phyloP scores from a whole-genome alignment of 2,113 vertebrate genomes.

The Dasyornis broadbenti region DNA sequence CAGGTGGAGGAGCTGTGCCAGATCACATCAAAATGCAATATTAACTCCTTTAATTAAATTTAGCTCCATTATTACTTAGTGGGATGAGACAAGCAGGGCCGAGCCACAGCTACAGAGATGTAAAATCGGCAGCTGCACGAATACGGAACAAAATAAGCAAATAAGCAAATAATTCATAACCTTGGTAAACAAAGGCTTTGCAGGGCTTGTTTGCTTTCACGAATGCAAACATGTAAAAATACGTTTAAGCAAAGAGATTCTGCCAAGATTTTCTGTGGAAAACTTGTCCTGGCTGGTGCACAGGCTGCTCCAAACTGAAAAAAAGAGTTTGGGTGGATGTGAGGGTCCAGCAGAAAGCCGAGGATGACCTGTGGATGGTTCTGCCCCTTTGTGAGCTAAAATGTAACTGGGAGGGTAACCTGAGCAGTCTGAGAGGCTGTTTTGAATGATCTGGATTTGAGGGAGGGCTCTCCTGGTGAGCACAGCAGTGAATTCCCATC shows the following conservation, averaged over 20 bases:
- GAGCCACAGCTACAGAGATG: not conserved
- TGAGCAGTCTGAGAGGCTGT: fast-evolving
- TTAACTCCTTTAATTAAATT: not conserved
- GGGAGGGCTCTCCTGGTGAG: not conserved
- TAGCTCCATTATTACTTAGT: not conserved
- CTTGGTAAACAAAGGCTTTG: not conserved
- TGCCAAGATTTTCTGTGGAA: not conserved
- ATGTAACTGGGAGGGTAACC: not conserved
- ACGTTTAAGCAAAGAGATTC: not conserved
- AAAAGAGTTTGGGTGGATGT: not conserved
- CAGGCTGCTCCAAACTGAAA: not conserved
- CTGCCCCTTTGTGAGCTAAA: not conserved
- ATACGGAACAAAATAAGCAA: not conserved
- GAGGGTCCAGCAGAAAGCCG: not conserved
- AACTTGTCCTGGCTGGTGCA: not conserved
- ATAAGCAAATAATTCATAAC: not conserved
- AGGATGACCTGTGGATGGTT: fast-evolving
- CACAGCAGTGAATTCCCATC: not conserved
- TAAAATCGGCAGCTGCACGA: not conserved
- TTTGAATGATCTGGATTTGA: fast-evolving
- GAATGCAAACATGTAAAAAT: not conserved
- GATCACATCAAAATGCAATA: not conserved
- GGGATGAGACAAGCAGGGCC: not conserved
- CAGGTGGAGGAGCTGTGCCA: not conserved
- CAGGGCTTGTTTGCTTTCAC: not conserved